phyloP scores from a whole-genome alignment of 2,888 invertebrate genomes.

The Ochropacha duplaris region DNA sequence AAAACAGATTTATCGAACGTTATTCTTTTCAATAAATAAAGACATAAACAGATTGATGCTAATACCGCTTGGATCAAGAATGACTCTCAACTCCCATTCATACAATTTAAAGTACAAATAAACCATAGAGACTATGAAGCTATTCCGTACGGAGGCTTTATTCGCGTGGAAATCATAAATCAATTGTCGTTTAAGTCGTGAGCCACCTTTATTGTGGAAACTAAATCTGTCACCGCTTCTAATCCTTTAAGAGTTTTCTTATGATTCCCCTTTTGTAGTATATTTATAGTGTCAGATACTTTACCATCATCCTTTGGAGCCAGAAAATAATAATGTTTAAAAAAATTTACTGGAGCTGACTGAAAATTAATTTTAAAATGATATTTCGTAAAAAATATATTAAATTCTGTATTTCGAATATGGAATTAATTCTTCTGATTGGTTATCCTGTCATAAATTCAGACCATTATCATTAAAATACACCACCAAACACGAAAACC shows the following conservation, averaged over 20 bases:
- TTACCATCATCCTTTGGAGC: background rate
- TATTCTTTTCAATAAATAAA: slow-evolving; percentile 4
- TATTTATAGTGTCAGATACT: slow-evolving; percentile 15
- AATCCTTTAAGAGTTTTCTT: slow-evolving; percentile 74
- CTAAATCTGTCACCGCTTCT: slow-evolving; percentile 71
- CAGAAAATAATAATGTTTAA: background rate
- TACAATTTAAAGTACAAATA: slow-evolving; percentile 20
- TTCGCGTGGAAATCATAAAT: slow-evolving; percentile 73
- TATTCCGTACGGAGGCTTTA: slow-evolving; percentile 46
- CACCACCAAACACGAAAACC: too few relatives aligned
- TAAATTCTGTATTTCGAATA: too few relatives aligned
- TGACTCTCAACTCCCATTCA: slow-evolving; percentile 37
- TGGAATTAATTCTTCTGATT: too few relatives aligned
- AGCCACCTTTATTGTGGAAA: slow-evolving; percentile 63
- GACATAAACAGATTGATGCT: slow-evolving; percentile 6
- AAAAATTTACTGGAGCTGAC: background rate
- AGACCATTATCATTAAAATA: too few relatives aligned
- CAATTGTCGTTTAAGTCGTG: slow-evolving; percentile 59
- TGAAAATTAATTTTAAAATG: background rate
- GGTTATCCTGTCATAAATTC: too few relatives aligned
- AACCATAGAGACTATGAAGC: slow-evolving; percentile 17
- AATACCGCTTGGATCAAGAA: slow-evolving; percentile 3
- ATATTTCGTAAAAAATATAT: too few relatives aligned
- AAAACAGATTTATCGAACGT: slow-evolving; percentile 6
- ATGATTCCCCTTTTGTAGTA: slow-evolving; percentile 47